Base-by-base conservation (phyloP, 2,888 invertebrate species). In the Pristionchus maxplancki region DNA sequence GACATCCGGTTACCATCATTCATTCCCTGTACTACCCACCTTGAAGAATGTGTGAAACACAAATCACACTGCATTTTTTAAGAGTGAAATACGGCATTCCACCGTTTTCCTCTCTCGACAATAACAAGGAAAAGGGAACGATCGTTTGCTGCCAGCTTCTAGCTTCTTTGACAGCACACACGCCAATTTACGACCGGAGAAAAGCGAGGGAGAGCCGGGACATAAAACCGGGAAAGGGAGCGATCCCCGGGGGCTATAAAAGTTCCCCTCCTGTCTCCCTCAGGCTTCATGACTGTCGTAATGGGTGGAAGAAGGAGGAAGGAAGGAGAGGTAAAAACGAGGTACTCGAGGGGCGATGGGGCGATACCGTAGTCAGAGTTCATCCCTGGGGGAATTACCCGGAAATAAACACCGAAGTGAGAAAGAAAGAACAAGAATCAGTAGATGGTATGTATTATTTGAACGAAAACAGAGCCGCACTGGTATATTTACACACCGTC, bases 171-270 rank as follows among this genome's bases (percentile, higher is more conserved):
- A n/a, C 34, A 9, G 31, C 67, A 15, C 67, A 34, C 67, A 34
- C 67, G 31, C 31, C 24, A 8, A 9, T 31, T 34, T 20, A 11
- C 20, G n/a, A 64, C 64, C 31, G 67, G 24, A 64, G 44, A 2
- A 40, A 34, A 31, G 31, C 17, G 64, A 20, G 48, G 31, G 64
- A 64, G 67, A 64, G 85, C n/a, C 15, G 37, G 64, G 31, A 53
- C 53, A 83, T 83, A 83, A 78, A 78, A 78, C 78, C 78, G 28
- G 48, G 78, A 40, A 44, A 78, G 78, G 78, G 20, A 78, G 44
- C 40, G 40, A 78, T 78, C 78, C 78, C 78, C 78, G 44, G 78
- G 48, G 78, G 78, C 78, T n/a, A 78, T 78, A 78, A 78, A 78
- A 28, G 74, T 31, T 11, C 11, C 34, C 24, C 13, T 67, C 34